A percentile compares a stretch with the other conserved stretches of the same genome.
Conservation (phyloP, 2,888 invertebrate genomes). For the Podabrus alpinus region DNA sequence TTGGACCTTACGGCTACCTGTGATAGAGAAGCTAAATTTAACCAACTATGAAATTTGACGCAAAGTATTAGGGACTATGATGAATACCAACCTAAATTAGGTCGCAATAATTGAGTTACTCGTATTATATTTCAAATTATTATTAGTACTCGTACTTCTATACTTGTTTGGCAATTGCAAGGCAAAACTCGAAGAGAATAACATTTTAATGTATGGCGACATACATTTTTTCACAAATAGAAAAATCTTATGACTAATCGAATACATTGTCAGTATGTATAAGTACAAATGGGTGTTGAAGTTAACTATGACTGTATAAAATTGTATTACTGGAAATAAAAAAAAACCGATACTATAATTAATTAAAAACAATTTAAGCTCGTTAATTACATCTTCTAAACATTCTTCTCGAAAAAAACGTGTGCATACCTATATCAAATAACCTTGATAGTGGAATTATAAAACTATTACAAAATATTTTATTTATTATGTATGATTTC, state of each 20-base stretch:
- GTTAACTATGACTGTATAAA: background rate
- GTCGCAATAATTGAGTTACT: background rate
- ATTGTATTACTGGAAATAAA: background rate
- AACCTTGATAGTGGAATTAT: background rate
- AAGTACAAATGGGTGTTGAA: too few species aligned
- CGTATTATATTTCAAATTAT: background rate
- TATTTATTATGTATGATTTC: background rate
- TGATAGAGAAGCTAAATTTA: background rate
- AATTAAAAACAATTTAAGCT: background rate
- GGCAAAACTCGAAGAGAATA: background rate
- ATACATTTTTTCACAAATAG: background rate
- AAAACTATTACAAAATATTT: background rate
- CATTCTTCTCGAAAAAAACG: background rate
- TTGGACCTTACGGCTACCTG: background rate
- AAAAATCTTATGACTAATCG: background rate
- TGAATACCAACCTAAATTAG: background rate
- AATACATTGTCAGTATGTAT: background rate
- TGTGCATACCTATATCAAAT: background rate
- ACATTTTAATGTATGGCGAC: background rate
- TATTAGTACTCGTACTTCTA: background rate
- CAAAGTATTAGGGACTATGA: background rate
- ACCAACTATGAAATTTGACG: background rate
- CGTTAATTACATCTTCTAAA: background rate
- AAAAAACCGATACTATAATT: background rate
- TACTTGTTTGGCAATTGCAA: background rate